Conservation (phyloP, 2,797 vertebrate species). For the Semotilus atromaculatus region DNA sequence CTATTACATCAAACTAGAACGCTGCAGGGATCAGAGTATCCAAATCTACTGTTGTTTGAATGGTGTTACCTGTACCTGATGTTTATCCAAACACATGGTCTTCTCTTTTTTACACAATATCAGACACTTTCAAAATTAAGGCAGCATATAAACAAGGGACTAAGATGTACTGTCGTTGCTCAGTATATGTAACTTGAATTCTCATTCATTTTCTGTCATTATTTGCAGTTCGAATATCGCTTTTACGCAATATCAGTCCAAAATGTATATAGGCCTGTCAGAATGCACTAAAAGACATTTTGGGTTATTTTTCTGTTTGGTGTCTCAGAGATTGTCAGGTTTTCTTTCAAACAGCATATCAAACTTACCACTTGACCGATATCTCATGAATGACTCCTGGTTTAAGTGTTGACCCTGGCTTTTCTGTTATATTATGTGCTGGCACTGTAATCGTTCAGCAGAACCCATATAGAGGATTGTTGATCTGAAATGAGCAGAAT, state of each 20-base stretch:
- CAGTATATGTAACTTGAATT: slow-evolving; percentile 50
- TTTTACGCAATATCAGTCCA: slow-evolving; percentile 68
- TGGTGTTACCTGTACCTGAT: slow-evolving; percentile 50
- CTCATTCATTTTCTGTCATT: slow-evolving; percentile 58
- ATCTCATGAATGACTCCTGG: slow-evolving; percentile 67
- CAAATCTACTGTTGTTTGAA: slow-evolving; percentile 32
- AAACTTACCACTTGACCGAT: slow-evolving; percentile 64
- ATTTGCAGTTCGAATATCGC: slow-evolving; percentile 66
- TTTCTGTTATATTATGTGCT: slow-evolving; percentile 66
- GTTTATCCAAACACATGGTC: slow-evolving; percentile 2
- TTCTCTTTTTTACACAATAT: slow-evolving; percentile 55
- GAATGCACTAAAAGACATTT: slow-evolving; percentile 77
- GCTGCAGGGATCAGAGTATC: slow-evolving; percentile 14
- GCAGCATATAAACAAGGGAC: slow-evolving; percentile 56
- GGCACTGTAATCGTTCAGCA: slow-evolving; percentile 69
- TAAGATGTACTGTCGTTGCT: slow-evolving; percentile 50
- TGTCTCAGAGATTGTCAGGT: slow-evolving; percentile 46
- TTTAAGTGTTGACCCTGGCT: slow-evolving; percentile 66
- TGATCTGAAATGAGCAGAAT: slow-evolving; percentile 68
- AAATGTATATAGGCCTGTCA: slow-evolving; percentile 69
- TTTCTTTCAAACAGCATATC: slow-evolving; percentile 58
- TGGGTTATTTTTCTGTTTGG: slow-evolving; percentile 59
- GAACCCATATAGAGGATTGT: slow-evolving; percentile 70
- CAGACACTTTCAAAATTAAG: slow-evolving; percentile 59
- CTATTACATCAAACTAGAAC: slow-evolving; percentile 36